A percentile compares a stretch with the other conserved stretches of the same genome.
Evolutionary conservation across 2,888 invertebrate species (phyloP).

Genomic region (Teinopalpus imperialis): DNA sequence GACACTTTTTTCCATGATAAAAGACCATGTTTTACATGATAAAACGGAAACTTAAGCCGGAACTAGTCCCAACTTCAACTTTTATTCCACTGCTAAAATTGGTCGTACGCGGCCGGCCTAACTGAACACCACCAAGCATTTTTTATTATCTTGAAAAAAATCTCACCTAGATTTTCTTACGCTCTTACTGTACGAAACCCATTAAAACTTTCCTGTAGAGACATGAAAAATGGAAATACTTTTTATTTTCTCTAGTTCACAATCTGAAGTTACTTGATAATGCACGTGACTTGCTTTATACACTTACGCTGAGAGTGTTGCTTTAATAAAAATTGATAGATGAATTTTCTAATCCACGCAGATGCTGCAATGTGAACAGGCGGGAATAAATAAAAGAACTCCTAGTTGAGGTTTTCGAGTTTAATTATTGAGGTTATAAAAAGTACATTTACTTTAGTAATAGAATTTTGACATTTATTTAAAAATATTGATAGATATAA

Average conservation of each 20-base stretch:
- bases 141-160: slow-evolving; percentile 24
- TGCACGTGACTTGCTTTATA: slow-evolving; percentile 47
- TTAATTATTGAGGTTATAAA: too few species aligned
- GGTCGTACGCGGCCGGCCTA: slow-evolving; percentile 11
- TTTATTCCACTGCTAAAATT: slow-evolving; percentile 16
- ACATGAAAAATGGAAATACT: slow-evolving; percentile 61
- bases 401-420: neutral
- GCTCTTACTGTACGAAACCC: slow-evolving; percentile 44
- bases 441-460: too few species aligned
- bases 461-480: too few species aligned
- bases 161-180: slow-evolving; percentile 39
- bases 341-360: slow-evolving; percentile 3
- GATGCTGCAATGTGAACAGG: neutral
- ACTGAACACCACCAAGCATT: slow-evolving; percentile 7
- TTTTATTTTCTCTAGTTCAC: slow-evolving; percentile 39
- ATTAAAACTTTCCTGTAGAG: slow-evolving; percentile 60
- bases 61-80: slow-evolving; percentile 16
- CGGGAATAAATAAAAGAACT: too few species aligned
- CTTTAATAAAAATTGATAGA: slow-evolving; percentile 10
- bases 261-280: slow-evolving; percentile 43
- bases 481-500: too few species aligned
- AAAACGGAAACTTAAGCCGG: slow-evolving; percentile 10
- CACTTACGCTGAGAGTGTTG: slow-evolving; percentile 16
- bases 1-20: too few species aligned
- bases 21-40: neutral